Base-by-base conservation (phyloP, 2,888 invertebrate genomes). In the Alsophila aescularia region DNA sequence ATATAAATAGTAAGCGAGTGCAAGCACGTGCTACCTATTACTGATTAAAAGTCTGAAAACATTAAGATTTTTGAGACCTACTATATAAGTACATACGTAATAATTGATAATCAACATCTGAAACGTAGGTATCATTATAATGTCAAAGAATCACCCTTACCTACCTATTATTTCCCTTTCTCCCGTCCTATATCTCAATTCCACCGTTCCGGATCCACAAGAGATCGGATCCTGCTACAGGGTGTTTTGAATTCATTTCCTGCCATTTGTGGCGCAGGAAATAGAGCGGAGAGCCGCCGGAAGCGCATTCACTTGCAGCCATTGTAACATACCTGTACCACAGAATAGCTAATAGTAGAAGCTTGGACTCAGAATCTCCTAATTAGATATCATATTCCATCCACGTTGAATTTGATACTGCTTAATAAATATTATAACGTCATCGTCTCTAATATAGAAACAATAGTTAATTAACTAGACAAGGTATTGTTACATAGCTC, bases 241-340 rank as follows among this genome's bases (percentile, higher is more conserved):
- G 79, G 81, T 86, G 81, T 87, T 87, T 85, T 85, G 84, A 87
- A 87, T 88, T 81, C 81, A 88, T 87, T 86, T 87, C 87, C 87
- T 82, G 71, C 75, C 75, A 81, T 80, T 83, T 79, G 70, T 74
- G 80, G 79, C 80, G 77, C 70, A 83, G 85, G 85, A 86, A 85
- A 85, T 83, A 79, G 81, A 77, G 73, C 73, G 75, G 77, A 77
- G 76, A 75, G 77, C 76, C 71, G 70, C 77, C 81, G 85, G 84
- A 83, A 79, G 74, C 71, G 66, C 73, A 70, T 77, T 77, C 77
- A 75, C 73, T 75, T 71, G 71, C 73, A 76, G 72, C 71, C 69
- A 82, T 81, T 83, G 79, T 79, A 73, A 70, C 69, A 36, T 41
- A 51, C 49, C 49, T 55, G 36, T n/a, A n/a, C n/a, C n/a, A n/a